Evolutionary conservation across 2,797 vertebrate species (phyloP).

Genomic region (Tragelaphus oryx): DNA sequence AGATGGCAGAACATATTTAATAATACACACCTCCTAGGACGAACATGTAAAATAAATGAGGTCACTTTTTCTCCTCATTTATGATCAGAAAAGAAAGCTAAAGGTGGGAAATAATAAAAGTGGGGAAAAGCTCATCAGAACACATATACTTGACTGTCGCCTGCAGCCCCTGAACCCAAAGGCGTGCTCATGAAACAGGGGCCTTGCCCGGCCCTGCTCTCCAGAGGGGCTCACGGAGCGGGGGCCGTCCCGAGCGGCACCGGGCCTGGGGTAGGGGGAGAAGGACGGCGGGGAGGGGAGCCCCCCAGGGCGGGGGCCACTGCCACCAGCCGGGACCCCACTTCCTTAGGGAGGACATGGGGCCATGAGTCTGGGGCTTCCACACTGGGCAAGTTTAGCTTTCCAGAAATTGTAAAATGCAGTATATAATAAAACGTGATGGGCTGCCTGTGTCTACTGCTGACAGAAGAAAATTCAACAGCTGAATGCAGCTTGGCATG

Average conservation of each 20-base stretch:
- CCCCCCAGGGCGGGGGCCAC: neutral
- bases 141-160: rapidly evolving
- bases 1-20: neutral
- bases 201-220: rapidly evolving
- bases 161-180: rapidly evolving
- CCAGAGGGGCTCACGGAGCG: rapidly evolving
- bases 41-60: neutral
- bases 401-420: rapidly evolving
- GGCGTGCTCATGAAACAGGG: rapidly evolving
- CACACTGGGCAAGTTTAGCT: neutral
- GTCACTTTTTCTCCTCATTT: neutral
- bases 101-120: neutral
- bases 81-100: neutral
- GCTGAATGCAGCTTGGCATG: too few species aligned
- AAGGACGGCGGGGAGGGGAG: neutral
- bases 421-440: rapidly evolving
- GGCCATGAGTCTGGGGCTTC: neutral
- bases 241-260: rapidly evolving
- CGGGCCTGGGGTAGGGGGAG: neutral
- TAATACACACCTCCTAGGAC: neutral
- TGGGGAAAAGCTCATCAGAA: neutral
- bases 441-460: neutral
- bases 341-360: neutral
- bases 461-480: neutral
- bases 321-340: neutral